Percentiles rank a stretch among this genome's conserved stretches.
Evolutionary conservation across 1,140 invertebrate species (phyloP).

Genomic region (Drosophila yakuba): DNA sequence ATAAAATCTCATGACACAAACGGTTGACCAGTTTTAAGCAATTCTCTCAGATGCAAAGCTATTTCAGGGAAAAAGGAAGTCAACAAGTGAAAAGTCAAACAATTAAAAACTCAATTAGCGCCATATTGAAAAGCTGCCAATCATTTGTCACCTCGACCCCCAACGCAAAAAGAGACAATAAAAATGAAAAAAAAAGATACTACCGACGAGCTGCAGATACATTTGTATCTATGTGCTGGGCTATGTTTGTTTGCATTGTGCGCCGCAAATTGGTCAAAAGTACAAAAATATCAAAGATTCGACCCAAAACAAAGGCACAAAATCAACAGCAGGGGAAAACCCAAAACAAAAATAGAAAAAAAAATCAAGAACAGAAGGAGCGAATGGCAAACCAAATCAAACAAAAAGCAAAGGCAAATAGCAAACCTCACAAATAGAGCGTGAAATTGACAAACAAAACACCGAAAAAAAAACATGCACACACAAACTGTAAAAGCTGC

Average conservation of each 20-base stretch:
- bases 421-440: conserved; percentile 81
- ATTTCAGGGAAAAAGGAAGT: conserved; percentile 25
- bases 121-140: conserved; percentile 82
- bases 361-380: conserved; percentile 37
- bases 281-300: conserved; percentile 81
- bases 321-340: conserved; percentile 22
- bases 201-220: conserved; percentile 27
- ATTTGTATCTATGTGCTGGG: conserved; percentile 33
- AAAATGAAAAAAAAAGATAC: conserved; percentile 10
- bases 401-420: conserved; percentile 72
- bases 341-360: conserved; percentile 17
- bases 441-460: conserved; percentile 78
- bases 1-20: too few species aligned
- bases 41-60: background rate
- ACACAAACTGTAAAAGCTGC: conserved; percentile 16
- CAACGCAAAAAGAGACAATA: background rate
- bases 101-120: conserved; percentile 83
- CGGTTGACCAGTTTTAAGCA: background rate
- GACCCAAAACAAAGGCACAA: conserved; percentile 44
- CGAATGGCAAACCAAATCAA: conserved; percentile 48
- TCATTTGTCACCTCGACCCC: conserved; percentile 55
- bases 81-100: conserved; percentile 77
- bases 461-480: conserved; percentile 21
- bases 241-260: conserved; percentile 73
- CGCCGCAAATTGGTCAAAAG: conserved; percentile 81